A percentile compares a stretch with the other conserved stretches of the same genome.
Evolutionary conservation across 2,888 invertebrate species (phyloP).

Genomic region (Trachelus iudaicus): DNA sequence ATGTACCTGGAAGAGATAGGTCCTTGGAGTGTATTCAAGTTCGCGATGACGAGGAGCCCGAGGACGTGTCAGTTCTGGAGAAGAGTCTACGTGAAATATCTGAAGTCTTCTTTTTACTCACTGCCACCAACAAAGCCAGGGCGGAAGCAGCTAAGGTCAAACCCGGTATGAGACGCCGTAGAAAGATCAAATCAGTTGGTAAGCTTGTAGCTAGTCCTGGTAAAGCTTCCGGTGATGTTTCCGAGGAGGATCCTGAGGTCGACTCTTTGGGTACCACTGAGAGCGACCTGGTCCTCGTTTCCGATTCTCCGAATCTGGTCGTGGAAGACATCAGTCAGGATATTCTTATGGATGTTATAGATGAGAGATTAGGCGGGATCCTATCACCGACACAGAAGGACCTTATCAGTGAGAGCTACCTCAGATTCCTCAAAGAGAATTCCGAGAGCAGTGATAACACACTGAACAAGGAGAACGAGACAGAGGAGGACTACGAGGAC

Average conservation of each 20-base stretch:
- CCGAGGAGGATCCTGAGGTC: background rate
- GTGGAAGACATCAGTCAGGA: slow-evolving; percentile 23
- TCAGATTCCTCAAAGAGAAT: background rate
- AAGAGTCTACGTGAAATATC: slow-evolving; percentile 37
- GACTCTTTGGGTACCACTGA: background rate
- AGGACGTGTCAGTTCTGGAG: slow-evolving; percentile 26
- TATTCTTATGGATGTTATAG: slow-evolving; percentile 20
- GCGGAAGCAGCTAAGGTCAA: background rate
- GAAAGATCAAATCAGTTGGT: background rate
- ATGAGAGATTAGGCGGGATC: slow-evolving; percentile 25
- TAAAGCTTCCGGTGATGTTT: background rate
- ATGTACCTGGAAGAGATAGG: slow-evolving; percentile 9
- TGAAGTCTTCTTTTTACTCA: slow-evolving; percentile 31
- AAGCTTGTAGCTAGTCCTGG: background rate
- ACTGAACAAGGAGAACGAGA: background rate
- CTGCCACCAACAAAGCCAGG: slow-evolving; percentile 24
- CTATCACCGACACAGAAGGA: slow-evolving; percentile 15
- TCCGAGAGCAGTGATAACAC: background rate
- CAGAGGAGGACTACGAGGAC: background rate
- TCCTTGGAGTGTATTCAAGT: slow-evolving; percentile 23
- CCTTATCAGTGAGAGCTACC: slow-evolving; percentile 12
- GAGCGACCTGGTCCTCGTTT: background rate
- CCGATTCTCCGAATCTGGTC: background rate
- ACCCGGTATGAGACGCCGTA: background rate
- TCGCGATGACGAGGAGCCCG: slow-evolving; percentile 1